These are phyloP conservation scores for Tonatia bakeri DNA, from an alignment of 2,113 vertebrate genomes.

Conservation along the genomic window DNA sequence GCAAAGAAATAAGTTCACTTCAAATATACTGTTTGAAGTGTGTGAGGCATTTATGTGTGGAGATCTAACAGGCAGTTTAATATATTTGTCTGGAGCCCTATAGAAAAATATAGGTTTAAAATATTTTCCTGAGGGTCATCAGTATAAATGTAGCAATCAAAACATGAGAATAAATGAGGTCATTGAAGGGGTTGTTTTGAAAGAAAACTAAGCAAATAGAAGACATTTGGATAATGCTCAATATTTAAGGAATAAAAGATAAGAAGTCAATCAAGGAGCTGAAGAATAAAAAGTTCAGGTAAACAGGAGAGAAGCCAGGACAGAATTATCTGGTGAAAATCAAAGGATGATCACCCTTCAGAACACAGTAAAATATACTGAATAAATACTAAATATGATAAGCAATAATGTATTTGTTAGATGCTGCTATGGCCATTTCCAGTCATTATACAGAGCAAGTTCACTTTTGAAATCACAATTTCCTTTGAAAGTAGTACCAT, in stretches of 20 bases:
- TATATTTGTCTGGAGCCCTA: not conserved
- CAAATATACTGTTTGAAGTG: not conserved
- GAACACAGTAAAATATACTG: not conserved
- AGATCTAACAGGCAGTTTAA: not conserved
- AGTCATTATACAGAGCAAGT: not conserved
- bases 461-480: not conserved
- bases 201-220: not conserved
- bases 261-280: not conserved
- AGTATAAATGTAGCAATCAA: not conserved
- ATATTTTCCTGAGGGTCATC: not conserved
- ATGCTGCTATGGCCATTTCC: accelerated
- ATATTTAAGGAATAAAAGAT: not conserved
- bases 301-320: not conserved
- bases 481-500: not conserved
- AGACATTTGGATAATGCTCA: not conserved
- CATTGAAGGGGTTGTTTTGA: not conserved
- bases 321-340: not conserved
- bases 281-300: not conserved
- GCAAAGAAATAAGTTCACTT: not conserved
- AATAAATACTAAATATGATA: not conserved
- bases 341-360: not conserved
- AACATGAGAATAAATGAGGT: not conserved
- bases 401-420: accelerated
- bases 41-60: not conserved
- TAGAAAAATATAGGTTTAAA: not conserved